Conservation (phyloP, 2,888 invertebrate species). For the Scaptomyza caliginosa region DNA sequence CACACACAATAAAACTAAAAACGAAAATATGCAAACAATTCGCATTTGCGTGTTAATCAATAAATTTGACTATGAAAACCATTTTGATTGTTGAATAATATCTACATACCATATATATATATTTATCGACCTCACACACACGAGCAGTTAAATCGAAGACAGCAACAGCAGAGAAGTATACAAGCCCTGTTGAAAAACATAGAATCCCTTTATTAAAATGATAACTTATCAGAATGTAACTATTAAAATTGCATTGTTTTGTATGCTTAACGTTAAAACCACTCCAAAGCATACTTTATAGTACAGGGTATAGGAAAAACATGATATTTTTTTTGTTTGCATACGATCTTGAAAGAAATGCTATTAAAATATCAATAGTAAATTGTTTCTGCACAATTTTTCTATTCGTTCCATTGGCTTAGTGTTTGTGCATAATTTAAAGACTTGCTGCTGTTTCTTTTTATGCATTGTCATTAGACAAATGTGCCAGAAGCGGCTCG, state of each 20-base stretch:
- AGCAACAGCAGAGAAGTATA: constrained; percentile 16
- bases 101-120: constrained; percentile 31
- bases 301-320: constrained; percentile 15
- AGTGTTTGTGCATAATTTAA: constrained; percentile 46
- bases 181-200: constrained; percentile 10
- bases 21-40: constrained; percentile 78
- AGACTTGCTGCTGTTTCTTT: constrained; percentile 39
- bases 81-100: constrained; percentile 76
- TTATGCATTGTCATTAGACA: constrained; percentile 78
- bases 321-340: constrained; percentile 23
- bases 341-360: constrained; percentile 25
- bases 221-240: too few relatives aligned
- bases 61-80: constrained; percentile 79
- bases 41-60: constrained; percentile 79
- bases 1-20: constrained; percentile 5
- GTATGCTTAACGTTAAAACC: background rate
- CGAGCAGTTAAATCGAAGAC: constrained; percentile 23
- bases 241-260: background rate
- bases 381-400: constrained; percentile 52
- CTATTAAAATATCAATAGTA: constrained; percentile 39
- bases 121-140: constrained; percentile 41
- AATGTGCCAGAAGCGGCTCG: constrained; percentile 73
- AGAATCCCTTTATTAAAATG: constrained; percentile 27
- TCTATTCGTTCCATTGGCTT: constrained; percentile 43
- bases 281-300: too few relatives aligned